phyloP scores from a whole-genome alignment of 2,797 vertebrate genomes.

The Gadopsis marmoratus region DNA sequence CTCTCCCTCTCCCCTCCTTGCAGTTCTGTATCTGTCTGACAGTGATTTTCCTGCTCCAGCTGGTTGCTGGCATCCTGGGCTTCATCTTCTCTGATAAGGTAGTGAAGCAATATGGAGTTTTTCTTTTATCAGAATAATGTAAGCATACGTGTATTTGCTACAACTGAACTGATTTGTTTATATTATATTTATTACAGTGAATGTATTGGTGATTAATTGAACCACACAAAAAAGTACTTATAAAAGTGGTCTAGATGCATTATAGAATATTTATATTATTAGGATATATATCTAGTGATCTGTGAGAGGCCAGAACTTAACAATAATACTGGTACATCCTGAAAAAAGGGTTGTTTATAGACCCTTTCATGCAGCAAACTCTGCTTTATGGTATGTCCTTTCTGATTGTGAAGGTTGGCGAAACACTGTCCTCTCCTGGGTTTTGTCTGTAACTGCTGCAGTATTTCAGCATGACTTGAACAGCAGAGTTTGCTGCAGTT shows the following conservation, averaged over 20 bases:
- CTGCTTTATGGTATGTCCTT: not conserved
- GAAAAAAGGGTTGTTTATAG: not conserved
- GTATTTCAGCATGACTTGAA: not conserved
- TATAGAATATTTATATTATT: not conserved
- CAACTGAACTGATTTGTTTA: not conserved
- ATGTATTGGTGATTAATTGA: not conserved
- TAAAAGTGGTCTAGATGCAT: no score
- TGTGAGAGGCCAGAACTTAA: not conserved
- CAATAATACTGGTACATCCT: not conserved
- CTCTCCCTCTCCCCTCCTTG: not conserved
- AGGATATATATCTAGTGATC: no score
- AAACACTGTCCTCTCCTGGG: constrained; percentile 54
- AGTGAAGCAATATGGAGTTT: not conserved
- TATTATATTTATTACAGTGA: not conserved
- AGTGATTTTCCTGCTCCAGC: constrained; percentile 92
- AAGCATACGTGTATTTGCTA: not conserved
- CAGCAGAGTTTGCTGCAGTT: not conserved
- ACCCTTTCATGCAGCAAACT: not conserved
- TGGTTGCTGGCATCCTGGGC: constrained; percentile 89
- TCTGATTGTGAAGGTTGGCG: not conserved
- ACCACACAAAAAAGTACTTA: no score
- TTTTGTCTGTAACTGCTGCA: not conserved
- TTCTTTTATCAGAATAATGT: not conserved
- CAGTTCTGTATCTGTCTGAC: constrained; percentile 93
- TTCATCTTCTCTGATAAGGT: constrained; percentile 96